A percentile compares a stretch with the other conserved stretches of the same genome.
Evolutionary conservation across 2,113 vertebrate genomes (phyloP).

Genomic region (Triplophysa dalaica): DNA sequence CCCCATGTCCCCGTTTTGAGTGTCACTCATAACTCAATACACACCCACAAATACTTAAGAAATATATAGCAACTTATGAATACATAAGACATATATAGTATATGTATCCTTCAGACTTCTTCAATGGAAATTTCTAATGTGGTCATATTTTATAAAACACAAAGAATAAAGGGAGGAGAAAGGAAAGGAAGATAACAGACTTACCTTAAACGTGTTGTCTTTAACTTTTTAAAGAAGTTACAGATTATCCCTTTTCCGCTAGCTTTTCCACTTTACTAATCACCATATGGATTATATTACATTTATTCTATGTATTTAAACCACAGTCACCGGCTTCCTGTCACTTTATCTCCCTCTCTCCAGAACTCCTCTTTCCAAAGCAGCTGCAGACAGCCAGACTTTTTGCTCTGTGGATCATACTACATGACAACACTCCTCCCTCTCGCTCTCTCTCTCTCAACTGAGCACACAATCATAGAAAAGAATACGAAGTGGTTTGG

Average conservation of each 20-base stretch:
- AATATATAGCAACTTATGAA: constrained; percentile 66
- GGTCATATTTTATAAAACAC: background rate
- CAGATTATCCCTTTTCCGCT: background rate
- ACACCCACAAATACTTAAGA: constrained; percentile 60
- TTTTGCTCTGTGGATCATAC: constrained; percentile 40
- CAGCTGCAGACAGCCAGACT: constrained; percentile 27
- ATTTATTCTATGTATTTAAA: constrained; percentile 61
- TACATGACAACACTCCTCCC: constrained; percentile 40
- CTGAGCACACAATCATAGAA: background rate
- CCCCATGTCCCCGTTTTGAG: constrained; percentile 41
- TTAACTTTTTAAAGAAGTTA: constrained; percentile 28
- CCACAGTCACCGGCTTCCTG: constrained; percentile 52
- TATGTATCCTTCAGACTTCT: constrained; percentile 20
- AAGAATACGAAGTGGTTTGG: background rate
- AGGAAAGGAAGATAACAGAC: constrained; percentile 15
- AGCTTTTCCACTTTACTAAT: background rate
- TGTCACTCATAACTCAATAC: constrained; percentile 54
- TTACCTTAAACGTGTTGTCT: constrained; percentile 57
- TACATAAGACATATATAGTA: constrained; percentile 62
- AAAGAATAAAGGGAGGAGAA: background rate
- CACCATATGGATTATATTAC: constrained; percentile 14
- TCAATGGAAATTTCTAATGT: constrained; percentile 25
- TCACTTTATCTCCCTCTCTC: constrained; percentile 53
- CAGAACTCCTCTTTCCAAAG: constrained; percentile 31
- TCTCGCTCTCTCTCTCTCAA: background rate